Percentiles rank a stretch among this genome's conserved stretches.
Evolutionary conservation across 2,113 vertebrate genomes (phyloP).

Genomic region (Cyphomyrus plagiostoma): DNA sequence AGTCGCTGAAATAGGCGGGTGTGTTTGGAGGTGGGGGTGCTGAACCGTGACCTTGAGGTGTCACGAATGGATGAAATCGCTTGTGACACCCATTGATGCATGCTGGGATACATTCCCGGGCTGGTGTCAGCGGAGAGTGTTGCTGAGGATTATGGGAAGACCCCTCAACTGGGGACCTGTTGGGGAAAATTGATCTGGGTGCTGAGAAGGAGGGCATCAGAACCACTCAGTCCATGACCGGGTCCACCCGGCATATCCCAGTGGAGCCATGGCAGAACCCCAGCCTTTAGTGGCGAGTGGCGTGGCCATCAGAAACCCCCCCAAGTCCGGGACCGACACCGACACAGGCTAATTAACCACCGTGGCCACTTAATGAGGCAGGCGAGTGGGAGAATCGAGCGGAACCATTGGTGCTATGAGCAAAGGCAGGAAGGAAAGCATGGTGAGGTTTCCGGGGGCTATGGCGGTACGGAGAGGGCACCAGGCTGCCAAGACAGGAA

Average conservation of each 20-base stretch:
- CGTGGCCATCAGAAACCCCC: slow-evolving; percentile 33
- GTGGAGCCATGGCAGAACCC: slow-evolving; percentile 43
- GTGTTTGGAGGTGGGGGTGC: not conserved
- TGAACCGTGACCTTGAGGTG: slow-evolving; percentile 36
- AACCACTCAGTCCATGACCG: not conserved
- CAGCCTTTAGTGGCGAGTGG: slow-evolving; percentile 44
- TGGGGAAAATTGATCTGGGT: slow-evolving; percentile 58
- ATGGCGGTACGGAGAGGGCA: not conserved
- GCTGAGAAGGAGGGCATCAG: slow-evolving; percentile 7
- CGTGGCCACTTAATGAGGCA: slow-evolving; percentile 27
- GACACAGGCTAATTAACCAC: slow-evolving; percentile 56
- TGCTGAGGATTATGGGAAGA: slow-evolving; percentile 26
- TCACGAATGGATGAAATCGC: slow-evolving; percentile 46
- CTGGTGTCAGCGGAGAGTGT: slow-evolving; percentile 23
- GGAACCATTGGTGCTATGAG: not conserved
- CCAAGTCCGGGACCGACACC: slow-evolving; percentile 42
- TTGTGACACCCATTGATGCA: slow-evolving; percentile 48
- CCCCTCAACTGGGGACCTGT: slow-evolving; percentile 34
- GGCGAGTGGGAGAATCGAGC: not conserved
- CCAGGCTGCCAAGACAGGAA: not conserved
- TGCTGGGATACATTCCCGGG: slow-evolving; percentile 39
- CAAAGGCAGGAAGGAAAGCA: slow-evolving; percentile 9
- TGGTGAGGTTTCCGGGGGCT: not conserved
- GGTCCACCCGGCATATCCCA: not conserved
- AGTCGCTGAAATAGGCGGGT: not conserved